Conservation (phyloP, 2,888 invertebrate genomes). For the Calliopum simillimum region DNA sequence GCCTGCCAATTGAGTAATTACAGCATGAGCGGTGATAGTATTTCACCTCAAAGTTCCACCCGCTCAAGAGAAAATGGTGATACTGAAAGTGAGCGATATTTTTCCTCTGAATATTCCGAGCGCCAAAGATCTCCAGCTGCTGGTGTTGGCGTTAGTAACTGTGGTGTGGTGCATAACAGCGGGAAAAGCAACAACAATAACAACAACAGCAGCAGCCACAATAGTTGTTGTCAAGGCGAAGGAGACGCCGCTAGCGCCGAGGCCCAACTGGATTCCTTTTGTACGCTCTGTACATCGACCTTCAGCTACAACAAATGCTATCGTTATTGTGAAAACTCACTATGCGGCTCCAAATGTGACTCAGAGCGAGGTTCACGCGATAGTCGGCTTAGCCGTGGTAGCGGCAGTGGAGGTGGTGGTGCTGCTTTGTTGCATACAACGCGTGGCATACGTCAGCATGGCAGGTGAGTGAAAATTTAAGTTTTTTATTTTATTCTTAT, state of each 20-base stretch:
- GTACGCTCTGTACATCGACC: slow-evolving; percentile 66
- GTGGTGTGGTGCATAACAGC: too few relatives aligned
- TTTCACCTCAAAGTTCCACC: slow-evolving; percentile 47
- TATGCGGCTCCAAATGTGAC: slow-evolving; percentile 64
- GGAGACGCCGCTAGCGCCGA: slow-evolving; percentile 38
- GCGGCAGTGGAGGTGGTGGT: slow-evolving; percentile 25
- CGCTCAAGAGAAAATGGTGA: slow-evolving; percentile 46
- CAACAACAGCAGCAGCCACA: slow-evolving; percentile 34
- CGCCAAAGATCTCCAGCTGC: slow-evolving; percentile 49
- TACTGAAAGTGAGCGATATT: slow-evolving; percentile 58
- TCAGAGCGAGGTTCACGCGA: slow-evolving; percentile 56
- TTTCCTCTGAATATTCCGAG: slow-evolving; percentile 61
- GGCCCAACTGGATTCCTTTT: slow-evolving; percentile 63
- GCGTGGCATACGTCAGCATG: slow-evolving; percentile 14
- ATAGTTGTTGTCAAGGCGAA: slow-evolving; percentile 37
- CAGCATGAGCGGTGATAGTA: slow-evolving; percentile 48
- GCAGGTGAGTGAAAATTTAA: slow-evolving; percentile 43
- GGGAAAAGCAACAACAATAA: slow-evolving; percentile 22
- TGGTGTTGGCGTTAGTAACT: slow-evolving; percentile 14
- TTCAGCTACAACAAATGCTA: slow-evolving; percentile 66
- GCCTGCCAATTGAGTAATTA: slow-evolving; percentile 56
- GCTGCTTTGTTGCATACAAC: background rate
- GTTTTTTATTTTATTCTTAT: background rate
- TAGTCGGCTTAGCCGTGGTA: slow-evolving; percentile 48
- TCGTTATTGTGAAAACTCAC: slow-evolving; percentile 63